Percentiles rank a stretch among this genome's conserved stretches.
phyloP scores from a whole-genome alignment of 92 coral and sea anemone species.

The Heteractis magnifica region DNA sequence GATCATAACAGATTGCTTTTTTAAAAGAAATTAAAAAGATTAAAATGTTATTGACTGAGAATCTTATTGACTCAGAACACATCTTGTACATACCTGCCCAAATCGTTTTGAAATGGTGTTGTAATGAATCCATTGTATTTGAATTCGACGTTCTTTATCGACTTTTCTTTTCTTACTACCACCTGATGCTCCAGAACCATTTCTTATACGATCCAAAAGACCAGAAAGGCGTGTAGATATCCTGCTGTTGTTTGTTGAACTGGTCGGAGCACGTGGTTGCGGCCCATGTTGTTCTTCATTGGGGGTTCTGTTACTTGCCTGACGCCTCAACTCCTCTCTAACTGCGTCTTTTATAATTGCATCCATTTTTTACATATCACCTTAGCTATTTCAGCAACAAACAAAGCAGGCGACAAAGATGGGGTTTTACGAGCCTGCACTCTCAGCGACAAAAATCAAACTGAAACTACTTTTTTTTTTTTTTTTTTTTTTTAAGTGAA shows the following conservation, averaged over 20 bases:
- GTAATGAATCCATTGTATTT: conserved; percentile 46
- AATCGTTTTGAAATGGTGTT: conserved; percentile 2
- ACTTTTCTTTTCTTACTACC: conserved; percentile 36
- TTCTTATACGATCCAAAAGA: conserved; percentile 24
- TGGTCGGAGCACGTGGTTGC: conserved; percentile 12
- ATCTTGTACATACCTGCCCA: conserved; percentile 4
- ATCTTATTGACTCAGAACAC: no score
- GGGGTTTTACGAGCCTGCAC: not conserved
- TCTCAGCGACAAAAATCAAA: not conserved
- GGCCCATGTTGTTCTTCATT: conserved; percentile 9
- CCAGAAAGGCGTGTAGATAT: conserved; percentile 30
- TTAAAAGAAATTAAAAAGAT: no score
- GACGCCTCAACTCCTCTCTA: conserved; percentile 30
- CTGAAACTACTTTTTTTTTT: not conserved
- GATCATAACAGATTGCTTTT: no score
- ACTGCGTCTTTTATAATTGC: conserved; percentile 33
- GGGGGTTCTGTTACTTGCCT: conserved; percentile 14
- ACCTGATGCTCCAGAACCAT: conserved; percentile 13
- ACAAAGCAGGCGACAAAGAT: not conserved
- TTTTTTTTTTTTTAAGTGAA: not conserved
- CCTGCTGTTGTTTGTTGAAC: not conserved
- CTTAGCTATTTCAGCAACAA: conserved; percentile 24
- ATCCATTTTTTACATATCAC: conserved; percentile 25
- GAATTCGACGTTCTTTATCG: conserved; percentile 48
- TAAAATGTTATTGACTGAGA: no score